A percentile compares a stretch with the other conserved stretches of the same genome.
Conservation (phyloP, 2,113 vertebrate genomes). For the Perccottus glenii region DNA sequence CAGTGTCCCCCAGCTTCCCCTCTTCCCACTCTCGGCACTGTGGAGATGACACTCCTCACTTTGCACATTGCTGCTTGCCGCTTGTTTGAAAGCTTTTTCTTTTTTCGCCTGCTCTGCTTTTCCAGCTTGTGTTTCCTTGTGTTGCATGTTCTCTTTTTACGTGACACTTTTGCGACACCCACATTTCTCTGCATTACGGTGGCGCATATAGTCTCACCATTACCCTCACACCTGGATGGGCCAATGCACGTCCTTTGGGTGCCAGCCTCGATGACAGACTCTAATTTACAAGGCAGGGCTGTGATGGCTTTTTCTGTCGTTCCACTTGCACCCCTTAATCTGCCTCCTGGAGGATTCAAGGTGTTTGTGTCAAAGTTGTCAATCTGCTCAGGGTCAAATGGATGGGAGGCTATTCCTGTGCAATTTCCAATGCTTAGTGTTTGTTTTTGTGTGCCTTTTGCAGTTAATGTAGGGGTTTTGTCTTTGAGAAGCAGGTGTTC, state of each 20-base stretch:
- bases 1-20: slow-evolving; percentile 41
- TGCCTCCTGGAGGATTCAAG: slow-evolving; percentile 77
- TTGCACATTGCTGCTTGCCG: slow-evolving; percentile 69
- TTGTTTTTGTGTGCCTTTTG: slow-evolving; percentile 38
- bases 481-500: slow-evolving; percentile 63
- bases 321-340: slow-evolving; percentile 64
- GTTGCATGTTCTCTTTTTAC: slow-evolving; percentile 48
- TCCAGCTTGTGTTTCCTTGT: slow-evolving; percentile 59
- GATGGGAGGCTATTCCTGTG: slow-evolving; percentile 42
- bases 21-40: slow-evolving; percentile 63
- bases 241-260: slow-evolving; percentile 54
- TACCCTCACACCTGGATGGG: slow-evolving; percentile 69
- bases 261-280: slow-evolving; percentile 69
- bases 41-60: slow-evolving; percentile 75
- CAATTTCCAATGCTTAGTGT: slow-evolving; percentile 38
- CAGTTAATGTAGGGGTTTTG: slow-evolving; percentile 50
- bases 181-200: slow-evolving; percentile 14
- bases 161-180: slow-evolving; percentile 57
- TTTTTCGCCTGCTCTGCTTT: slow-evolving; percentile 70
- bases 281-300: slow-evolving; percentile 81
- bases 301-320: slow-evolving; percentile 74
- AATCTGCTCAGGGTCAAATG: slow-evolving; percentile 59
- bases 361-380: slow-evolving; percentile 71
- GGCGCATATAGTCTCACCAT: slow-evolving; percentile 50
- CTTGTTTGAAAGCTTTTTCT: slow-evolving; percentile 65